Evolutionary conservation across 2,888 invertebrate species (phyloP).

Genomic region (Drosophila limbata): DNA sequence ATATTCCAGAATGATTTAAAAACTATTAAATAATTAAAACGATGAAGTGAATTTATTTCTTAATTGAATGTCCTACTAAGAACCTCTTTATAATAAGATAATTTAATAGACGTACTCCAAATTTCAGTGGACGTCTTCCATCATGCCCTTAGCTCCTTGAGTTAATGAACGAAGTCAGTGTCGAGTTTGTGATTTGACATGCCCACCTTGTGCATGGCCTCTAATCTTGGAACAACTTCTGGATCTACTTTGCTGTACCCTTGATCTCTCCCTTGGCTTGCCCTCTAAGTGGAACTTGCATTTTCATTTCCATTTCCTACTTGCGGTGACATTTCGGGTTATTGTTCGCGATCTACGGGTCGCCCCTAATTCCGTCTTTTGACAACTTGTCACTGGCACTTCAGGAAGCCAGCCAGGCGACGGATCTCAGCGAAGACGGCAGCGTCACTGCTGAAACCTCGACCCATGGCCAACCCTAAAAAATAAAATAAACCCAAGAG

Average conservation of each 20-base stretch:
- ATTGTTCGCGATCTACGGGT: slow-evolving; percentile 64
- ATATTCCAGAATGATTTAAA: neutral
- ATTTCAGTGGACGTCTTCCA: neutral
- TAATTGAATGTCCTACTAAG: too few relatives aligned
- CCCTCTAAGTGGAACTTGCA: slow-evolving; percentile 39
- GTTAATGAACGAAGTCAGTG: slow-evolving; percentile 51
- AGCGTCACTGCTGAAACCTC: slow-evolving; percentile 32
- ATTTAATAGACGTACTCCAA: neutral
- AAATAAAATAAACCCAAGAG: slow-evolving; percentile 15
- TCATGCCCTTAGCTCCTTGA: slow-evolving; percentile 20
- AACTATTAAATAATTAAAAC: neutral
- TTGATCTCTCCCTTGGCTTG: slow-evolving; percentile 15
- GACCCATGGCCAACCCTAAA: slow-evolving; percentile 47
- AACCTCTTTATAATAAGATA: neutral
- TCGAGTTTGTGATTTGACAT: slow-evolving; percentile 47
- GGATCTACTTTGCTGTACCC: slow-evolving; percentile 4
- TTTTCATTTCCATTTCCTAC: slow-evolving; percentile 45
- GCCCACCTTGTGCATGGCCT: slow-evolving; percentile 55
- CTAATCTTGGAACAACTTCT: slow-evolving; percentile 16
- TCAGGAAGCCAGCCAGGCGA: slow-evolving; percentile 35
- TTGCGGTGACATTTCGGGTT: slow-evolving; percentile 68
- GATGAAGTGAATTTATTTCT: too few relatives aligned
- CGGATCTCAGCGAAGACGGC: slow-evolving; percentile 44
- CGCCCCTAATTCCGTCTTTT: slow-evolving; percentile 52
- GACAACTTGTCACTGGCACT: slow-evolving; percentile 64